A percentile compares a stretch with the other conserved stretches of the same genome.
These are phyloP conservation scores for Sturnira hondurensis DNA, from an alignment of 2,113 vertebrate genomes.

Conservation along the genomic window DNA sequence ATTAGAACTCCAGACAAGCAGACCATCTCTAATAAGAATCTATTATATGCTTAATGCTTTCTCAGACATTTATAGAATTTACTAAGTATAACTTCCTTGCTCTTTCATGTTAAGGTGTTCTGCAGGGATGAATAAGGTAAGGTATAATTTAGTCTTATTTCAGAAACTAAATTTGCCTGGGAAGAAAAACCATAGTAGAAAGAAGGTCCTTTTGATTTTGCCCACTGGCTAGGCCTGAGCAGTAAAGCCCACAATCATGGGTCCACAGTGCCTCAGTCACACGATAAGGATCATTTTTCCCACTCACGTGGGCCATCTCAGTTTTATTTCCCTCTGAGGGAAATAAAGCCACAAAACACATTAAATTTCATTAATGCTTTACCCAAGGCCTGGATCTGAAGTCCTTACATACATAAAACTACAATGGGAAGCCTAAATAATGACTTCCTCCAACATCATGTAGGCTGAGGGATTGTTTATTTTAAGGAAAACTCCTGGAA, in stretches of 20 bases:
- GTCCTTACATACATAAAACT: constrained; percentile 38
- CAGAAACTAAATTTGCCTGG: not conserved
- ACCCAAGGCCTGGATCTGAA: not conserved
- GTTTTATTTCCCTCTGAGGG: constrained; percentile 14
- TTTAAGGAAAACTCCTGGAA: constrained; percentile 46
- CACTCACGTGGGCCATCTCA: not conserved
- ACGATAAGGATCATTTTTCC: not conserved
- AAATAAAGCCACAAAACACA: constrained; percentile 19
- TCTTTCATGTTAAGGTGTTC: not conserved
- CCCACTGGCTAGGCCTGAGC: not conserved
- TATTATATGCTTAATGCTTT: not conserved
- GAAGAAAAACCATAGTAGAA: not conserved
- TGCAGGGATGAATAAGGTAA: not conserved
- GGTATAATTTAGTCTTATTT: not conserved
- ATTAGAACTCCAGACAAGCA: not conserved
- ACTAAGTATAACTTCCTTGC: not conserved
- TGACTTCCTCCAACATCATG: not conserved
- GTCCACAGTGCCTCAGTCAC: not conserved
- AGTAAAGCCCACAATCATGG: not conserved
- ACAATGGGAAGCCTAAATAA: constrained; percentile 21
- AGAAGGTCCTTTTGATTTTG: not conserved
- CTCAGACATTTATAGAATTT: not conserved
- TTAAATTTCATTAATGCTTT: constrained; percentile 51
- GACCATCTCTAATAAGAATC: not conserved
- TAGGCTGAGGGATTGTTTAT: constrained; percentile 1